These are phyloP conservation scores for Aethina tumida DNA, from an alignment of 1,140 invertebrate genomes.

Conservation along the genomic window DNA sequence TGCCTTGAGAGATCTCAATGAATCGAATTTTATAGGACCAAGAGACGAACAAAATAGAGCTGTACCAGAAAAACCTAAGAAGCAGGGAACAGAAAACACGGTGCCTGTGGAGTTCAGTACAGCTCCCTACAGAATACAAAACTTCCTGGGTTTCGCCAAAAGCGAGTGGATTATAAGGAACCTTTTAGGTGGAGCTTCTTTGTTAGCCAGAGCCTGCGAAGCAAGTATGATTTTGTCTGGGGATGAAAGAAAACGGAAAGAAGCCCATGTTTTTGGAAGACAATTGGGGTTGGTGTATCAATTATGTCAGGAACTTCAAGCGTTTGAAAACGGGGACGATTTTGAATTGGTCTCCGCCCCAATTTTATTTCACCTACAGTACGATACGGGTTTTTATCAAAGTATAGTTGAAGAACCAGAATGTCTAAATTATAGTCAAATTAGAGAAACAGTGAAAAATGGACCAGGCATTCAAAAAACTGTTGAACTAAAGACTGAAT, in stretches of 20 bases:
- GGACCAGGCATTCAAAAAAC: slow-evolving; percentile 64
- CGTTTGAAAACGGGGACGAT: slow-evolving; percentile 26
- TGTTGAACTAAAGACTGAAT: slow-evolving; percentile 59
- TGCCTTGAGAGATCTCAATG: slow-evolving; percentile 73
- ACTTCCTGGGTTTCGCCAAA: slow-evolving; percentile 29
- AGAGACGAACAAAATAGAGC: slow-evolving; percentile 70
- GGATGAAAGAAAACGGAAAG: slow-evolving; percentile 53
- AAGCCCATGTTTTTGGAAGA: slow-evolving; percentile 81
- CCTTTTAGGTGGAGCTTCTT: slow-evolving; percentile 66
- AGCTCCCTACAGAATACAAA: slow-evolving; percentile 22
- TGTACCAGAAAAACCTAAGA: slow-evolving; percentile 51
- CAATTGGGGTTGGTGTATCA: slow-evolving; percentile 84
- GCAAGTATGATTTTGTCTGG: slow-evolving; percentile 78
- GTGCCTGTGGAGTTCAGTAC: slow-evolving; percentile 20
- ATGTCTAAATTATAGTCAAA: slow-evolving; percentile 54
- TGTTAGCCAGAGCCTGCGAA: slow-evolving; percentile 75
- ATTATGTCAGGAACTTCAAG: slow-evolving; percentile 47
- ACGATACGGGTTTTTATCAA: slow-evolving; percentile 56
- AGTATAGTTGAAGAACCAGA: slow-evolving; percentile 60
- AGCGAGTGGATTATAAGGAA: slow-evolving; percentile 76
- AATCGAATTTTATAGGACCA: slow-evolving; percentile 78
- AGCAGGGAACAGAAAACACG: slow-evolving; percentile 10
- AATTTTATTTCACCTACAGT: slow-evolving; percentile 69
- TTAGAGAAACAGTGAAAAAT: slow-evolving; percentile 36
- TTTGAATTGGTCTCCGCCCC: slow-evolving; percentile 72